Base-by-base conservation (phyloP, 1,140 invertebrate genomes). In the Neodiprion pinetum region DNA sequence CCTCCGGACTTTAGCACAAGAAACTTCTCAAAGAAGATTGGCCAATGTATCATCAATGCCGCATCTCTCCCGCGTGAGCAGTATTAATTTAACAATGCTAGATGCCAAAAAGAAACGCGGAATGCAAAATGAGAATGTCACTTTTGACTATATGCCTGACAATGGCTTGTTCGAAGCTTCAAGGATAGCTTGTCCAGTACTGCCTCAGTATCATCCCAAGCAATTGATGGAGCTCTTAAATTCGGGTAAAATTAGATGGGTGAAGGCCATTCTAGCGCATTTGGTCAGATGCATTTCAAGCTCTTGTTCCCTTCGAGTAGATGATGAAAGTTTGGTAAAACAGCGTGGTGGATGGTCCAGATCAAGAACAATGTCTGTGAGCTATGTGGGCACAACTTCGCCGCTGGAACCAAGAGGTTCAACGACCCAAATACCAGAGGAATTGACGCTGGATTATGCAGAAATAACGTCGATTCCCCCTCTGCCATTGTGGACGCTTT, bases 141-240 rank as follows among this genome's bases (percentile, higher is more conserved):
- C 85, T 79, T 79, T 86, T 68, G 93, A 95, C 80, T 95, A 96
- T 80, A 95, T 96, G 94, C 95, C 96, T 0, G 96, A 98, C 86
- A 97, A 96, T 84, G 98, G 98, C 0, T 85, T 99, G 49, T 99
- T 99, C 89, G 97, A 99, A 86, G 97, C 98, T 0, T 96, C 96
- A n/a, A 91, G 97, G 70, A 96, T 99, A 79, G 97, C 97, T 0
- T 97, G 96, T 83, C 98, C 98, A 0, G 97, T 99, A n/a, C 87
- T 99, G 75, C 98, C 99, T 0, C 99, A 99, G 82, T 99, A 99
- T 88, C 99, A 99, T 91, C 98, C 98, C 0, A 98, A 99, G 84
- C 98, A 99, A 83, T 88, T 99, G 4, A 99, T 99, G 95, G 98
- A 99, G 85, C 88, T 99, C n/a, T 89, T 99, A 0, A 99, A 99